phyloP scores from a whole-genome alignment of 2,797 vertebrate genomes.

The Ceryle rudis region DNA sequence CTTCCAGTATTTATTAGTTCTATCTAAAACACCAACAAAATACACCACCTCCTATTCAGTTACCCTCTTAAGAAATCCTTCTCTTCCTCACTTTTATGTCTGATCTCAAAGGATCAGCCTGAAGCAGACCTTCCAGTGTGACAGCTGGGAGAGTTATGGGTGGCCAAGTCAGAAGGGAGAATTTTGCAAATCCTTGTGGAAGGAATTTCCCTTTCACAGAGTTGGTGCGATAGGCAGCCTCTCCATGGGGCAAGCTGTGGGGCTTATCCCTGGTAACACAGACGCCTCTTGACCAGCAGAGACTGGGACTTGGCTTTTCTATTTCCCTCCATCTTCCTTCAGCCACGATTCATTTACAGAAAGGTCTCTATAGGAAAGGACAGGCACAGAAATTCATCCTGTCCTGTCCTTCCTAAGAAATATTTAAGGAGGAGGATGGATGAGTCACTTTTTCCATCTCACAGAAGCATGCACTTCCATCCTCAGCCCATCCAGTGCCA shows the following conservation, averaged over 20 bases:
- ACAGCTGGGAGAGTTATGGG: neutral
- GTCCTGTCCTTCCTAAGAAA: neutral
- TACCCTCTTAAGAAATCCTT: neutral
- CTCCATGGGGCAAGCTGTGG: neutral
- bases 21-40: neutral
- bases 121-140: neutral
- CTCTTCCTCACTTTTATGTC: neutral
- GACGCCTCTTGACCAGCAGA: neutral
- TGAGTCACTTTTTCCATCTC: constrained; percentile 38
- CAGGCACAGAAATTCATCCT: neutral
- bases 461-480: neutral
- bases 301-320: neutral
- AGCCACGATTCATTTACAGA: neutral
- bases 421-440: neutral
- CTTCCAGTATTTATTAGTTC: neutral
- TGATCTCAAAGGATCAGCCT: neutral
- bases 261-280: neutral
- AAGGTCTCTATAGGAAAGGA: neutral
- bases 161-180: neutral
- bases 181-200: neutral
- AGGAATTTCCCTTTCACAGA: neutral
- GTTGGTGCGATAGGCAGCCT: neutral
- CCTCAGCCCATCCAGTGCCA: neutral
- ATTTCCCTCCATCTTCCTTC: neutral
- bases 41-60: neutral